phyloP scores from a whole-genome alignment of 2,797 vertebrate genomes.

The Trichosurus vulpecula region DNA sequence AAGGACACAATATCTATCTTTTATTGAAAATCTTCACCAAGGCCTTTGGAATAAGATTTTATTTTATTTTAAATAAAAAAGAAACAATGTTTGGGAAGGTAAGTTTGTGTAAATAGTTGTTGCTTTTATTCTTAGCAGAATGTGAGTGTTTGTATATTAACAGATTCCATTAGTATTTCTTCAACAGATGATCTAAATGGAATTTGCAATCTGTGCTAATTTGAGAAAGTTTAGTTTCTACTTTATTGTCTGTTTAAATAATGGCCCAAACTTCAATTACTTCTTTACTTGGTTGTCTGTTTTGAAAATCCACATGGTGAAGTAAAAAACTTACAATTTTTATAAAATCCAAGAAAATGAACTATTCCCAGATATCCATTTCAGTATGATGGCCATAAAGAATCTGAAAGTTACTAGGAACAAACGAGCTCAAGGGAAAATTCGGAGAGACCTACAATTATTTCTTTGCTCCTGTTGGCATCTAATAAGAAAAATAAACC shows the following conservation, averaged over 20 bases:
- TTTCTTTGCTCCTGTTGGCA: constrained; percentile 18
- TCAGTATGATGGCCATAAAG: constrained; percentile 34
- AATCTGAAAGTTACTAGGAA: constrained; percentile 29
- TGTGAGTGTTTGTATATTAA: constrained; percentile 55
- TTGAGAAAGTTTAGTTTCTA: constrained; percentile 2
- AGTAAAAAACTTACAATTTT: constrained; percentile 17
- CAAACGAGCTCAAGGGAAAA: constrained; percentile 40
- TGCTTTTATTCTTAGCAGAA: constrained; percentile 57
- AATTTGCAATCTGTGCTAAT: constrained; percentile 57
- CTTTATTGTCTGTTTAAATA: background rate
- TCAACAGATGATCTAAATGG: constrained; percentile 57
- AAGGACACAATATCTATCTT: constrained; percentile 53
- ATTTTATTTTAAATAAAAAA: background rate
- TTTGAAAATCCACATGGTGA: constrained; percentile 31
- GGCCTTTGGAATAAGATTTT: constrained; percentile 60
- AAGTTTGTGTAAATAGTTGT: constrained; percentile 59
- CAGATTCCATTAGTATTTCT: constrained; percentile 49
- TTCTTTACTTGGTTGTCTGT: constrained; percentile 41
- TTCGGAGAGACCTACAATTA: background rate
- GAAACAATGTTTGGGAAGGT: constrained; percentile 39
- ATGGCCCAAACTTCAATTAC: constrained; percentile 31
- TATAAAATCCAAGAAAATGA: constrained; percentile 41
- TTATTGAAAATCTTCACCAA: constrained; percentile 66
- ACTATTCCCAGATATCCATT: constrained; percentile 14
- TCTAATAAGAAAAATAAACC: constrained; percentile 39